A percentile compares a stretch with the other conserved stretches of the same genome.
These are phyloP conservation scores for Anastrepha ludens DNA, from an alignment of 1,140 invertebrate genomes.

Conservation along the genomic window DNA sequence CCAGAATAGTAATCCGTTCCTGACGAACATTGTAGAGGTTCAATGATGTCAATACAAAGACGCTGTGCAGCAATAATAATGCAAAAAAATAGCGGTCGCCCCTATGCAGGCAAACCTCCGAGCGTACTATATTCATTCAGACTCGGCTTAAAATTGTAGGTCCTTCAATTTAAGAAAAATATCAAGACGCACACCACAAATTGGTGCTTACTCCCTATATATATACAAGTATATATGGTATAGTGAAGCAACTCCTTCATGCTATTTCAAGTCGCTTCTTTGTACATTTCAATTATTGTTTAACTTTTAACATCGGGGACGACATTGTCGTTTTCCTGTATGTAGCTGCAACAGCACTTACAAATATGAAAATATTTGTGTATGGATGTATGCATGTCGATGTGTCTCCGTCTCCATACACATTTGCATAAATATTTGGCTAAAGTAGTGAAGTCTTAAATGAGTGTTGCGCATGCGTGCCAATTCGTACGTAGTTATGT, in stretches of 20 bases:
- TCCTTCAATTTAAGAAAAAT: no score
- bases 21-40: no score
- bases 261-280: not conserved
- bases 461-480: not conserved
- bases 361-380: not conserved
- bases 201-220: no score
- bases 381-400: not conserved
- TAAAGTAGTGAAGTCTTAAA: conserved; percentile 8
- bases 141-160: no score
- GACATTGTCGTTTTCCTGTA: conserved; percentile 6
- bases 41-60: no score
- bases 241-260: not conserved
- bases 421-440: conserved; percentile 49
- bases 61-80: no score
- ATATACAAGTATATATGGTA: no score
- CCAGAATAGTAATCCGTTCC: no score
- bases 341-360: not conserved
- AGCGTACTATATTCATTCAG: no score
- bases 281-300: conserved; percentile 3
- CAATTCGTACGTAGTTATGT: not conserved
- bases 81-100: no score
- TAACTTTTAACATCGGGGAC: not conserved
- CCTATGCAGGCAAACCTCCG: no score
- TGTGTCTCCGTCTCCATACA: not conserved
- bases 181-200: no score